phyloP scores from a whole-genome alignment of 2,797 vertebrate genomes.

The Syncerus caffer region DNA sequence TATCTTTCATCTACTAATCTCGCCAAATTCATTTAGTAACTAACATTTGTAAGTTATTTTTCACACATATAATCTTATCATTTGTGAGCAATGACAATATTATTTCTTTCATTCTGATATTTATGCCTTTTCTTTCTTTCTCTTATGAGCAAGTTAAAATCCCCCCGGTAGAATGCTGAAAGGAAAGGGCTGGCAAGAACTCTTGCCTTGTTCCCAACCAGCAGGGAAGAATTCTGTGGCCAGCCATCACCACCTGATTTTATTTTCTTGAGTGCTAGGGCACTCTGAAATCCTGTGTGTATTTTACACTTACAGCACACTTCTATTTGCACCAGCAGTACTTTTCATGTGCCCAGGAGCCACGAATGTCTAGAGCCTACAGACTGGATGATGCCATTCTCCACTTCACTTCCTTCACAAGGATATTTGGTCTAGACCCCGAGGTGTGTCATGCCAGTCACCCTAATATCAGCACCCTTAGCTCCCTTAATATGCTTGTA shows the following conservation, averaged over 20 bases:
- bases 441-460: background rate
- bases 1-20: background rate
- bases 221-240: background rate
- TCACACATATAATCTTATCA: background rate
- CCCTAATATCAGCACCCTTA: background rate
- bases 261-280: background rate
- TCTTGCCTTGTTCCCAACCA: background rate
- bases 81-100: background rate
- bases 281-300: background rate
- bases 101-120: background rate
- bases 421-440: background rate
- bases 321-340: background rate
- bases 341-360: background rate
- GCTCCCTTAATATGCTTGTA: background rate
- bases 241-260: background rate
- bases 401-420: background rate
- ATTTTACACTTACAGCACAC: background rate
- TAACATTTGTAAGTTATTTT: background rate
- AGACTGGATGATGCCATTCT: background rate
- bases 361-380: background rate
- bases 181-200: background rate
- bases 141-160: background rate
- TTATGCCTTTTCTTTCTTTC: slow-evolving; percentile 18
- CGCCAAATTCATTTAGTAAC: background rate
- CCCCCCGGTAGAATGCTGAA: background rate